phyloP scores from a whole-genome alignment of 1,140 invertebrate species.

The Platyura marginata region DNA sequence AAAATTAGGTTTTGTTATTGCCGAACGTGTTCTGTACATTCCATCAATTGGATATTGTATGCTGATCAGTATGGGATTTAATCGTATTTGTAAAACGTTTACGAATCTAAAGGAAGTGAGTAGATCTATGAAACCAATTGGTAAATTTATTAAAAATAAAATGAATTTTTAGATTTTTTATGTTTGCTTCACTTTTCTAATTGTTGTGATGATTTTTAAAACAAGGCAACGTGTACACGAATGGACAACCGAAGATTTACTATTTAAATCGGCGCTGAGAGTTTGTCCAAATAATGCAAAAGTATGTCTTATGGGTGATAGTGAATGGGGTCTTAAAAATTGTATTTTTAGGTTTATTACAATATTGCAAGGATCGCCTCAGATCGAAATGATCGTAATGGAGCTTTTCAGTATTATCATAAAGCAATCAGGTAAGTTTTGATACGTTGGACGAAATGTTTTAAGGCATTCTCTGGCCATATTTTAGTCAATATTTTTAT shows the following conservation, averaged over 20 bases:
- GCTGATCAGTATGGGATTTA: slow-evolving; percentile 45
- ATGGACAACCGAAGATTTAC: slow-evolving; percentile 55
- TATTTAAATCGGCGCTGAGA: slow-evolving; percentile 50
- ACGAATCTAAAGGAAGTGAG: background rate
- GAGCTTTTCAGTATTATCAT: slow-evolving; percentile 61
- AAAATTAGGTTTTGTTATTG: slow-evolving; percentile 85
- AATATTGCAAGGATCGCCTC: slow-evolving; percentile 80
- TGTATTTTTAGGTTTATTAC: slow-evolving; percentile 41
- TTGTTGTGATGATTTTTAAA: slow-evolving; percentile 35
- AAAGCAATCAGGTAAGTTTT: slow-evolving; percentile 53
- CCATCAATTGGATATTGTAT: slow-evolving; percentile 75
- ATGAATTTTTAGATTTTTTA: background rate
- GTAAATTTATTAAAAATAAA: background rate
- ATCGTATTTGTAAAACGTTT: slow-evolving; percentile 8
- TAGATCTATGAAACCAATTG: background rate
- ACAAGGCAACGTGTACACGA: slow-evolving; percentile 52
- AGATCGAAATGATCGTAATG: slow-evolving; percentile 44
- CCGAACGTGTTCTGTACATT: slow-evolving; percentile 71
- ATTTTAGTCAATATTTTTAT: too few relatives aligned
- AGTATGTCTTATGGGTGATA: slow-evolving; percentile 36
- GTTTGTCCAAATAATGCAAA: slow-evolving; percentile 84
- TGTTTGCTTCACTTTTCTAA: slow-evolving; percentile 22
- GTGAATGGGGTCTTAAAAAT: too few relatives aligned
- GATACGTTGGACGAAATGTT: too few relatives aligned
- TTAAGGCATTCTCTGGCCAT: too few relatives aligned